Percentiles rank a stretch among this genome's conserved stretches.
Conservation (phyloP, 1,140 invertebrate genomes). For the Archegozetes longisetosus region DNA sequence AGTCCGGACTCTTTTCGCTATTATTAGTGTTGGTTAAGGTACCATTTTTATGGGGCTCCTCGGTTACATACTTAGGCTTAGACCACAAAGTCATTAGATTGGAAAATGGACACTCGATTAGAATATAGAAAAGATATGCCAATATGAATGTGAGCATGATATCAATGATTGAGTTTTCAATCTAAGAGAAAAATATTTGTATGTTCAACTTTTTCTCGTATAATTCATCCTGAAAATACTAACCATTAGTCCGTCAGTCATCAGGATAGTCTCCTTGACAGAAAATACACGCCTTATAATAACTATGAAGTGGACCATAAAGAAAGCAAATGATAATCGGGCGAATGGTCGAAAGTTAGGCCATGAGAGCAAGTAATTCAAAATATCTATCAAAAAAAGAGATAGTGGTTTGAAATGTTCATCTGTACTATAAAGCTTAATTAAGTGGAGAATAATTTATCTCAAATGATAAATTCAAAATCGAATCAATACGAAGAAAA, state of each 20-base stretch:
- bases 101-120: slow-evolving; percentile 5
- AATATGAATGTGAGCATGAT: slow-evolving; percentile 3
- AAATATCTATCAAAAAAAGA: background rate
- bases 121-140: slow-evolving; percentile 5
- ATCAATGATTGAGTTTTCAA: slow-evolving; percentile 8
- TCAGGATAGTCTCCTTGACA: background rate
- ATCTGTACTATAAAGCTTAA: no score
- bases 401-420: no score
- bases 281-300: slow-evolving; percentile 8
- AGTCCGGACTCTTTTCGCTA: no score
- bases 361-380: background rate
- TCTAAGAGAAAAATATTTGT: background rate
- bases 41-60: no score
- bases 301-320: slow-evolving; percentile 9
- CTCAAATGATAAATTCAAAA: background rate
- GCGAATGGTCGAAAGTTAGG: background rate
- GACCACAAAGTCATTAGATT: slow-evolving; percentile 1
- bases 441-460: background rate
- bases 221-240: background rate
- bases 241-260: slow-evolving; percentile 12
- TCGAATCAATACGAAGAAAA: background rate
- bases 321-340: slow-evolving; percentile 7
- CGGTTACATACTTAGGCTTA: no score
- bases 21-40: no score
- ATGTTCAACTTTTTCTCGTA: background rate